A percentile compares a stretch with the other conserved stretches of the same genome.
These are phyloP conservation scores for Irena cyanogastra DNA, from an alignment of 2,113 vertebrate species.

Conservation along the genomic window DNA sequence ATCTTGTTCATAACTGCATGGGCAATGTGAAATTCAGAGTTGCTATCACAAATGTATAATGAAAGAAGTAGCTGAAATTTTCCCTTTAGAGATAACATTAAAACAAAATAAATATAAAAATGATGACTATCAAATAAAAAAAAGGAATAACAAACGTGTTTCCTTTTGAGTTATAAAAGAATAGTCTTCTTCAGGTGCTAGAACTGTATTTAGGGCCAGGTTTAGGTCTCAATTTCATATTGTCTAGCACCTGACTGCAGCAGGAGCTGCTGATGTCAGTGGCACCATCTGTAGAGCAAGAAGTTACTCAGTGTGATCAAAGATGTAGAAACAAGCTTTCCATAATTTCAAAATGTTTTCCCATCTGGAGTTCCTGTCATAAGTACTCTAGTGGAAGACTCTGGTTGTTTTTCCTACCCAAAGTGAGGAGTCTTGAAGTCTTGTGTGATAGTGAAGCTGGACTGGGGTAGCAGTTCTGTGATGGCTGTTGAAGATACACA, in stretches of 20 bases:
- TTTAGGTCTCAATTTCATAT: neutral
- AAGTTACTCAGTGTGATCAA: conserved; percentile 4
- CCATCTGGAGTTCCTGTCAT: neutral
- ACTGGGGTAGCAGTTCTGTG: neutral
- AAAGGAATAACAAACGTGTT: neutral
- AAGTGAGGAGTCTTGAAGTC: neutral
- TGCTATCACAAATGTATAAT: neutral
- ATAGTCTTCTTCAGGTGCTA: neutral
- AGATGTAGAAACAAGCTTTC: neutral
- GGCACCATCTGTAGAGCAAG: neutral
- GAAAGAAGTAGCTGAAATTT: neutral
- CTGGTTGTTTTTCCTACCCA: neutral
- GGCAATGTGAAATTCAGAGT: conserved; percentile 23
- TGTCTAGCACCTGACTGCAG: neutral
- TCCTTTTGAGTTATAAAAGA: neutral
- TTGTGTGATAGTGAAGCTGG: neutral
- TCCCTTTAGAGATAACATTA: neutral
- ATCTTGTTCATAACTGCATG: conserved; percentile 16
- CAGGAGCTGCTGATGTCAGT: neutral
- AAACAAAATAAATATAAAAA: neutral
- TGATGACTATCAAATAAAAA: neutral
- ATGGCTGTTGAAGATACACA: neutral
- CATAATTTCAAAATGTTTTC: conserved; percentile 7
- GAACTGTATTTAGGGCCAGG: neutral
- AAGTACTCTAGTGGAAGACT: neutral